phyloP scores from a whole-genome alignment of 2,888 invertebrate genomes.

The Adela reaumurella region DNA sequence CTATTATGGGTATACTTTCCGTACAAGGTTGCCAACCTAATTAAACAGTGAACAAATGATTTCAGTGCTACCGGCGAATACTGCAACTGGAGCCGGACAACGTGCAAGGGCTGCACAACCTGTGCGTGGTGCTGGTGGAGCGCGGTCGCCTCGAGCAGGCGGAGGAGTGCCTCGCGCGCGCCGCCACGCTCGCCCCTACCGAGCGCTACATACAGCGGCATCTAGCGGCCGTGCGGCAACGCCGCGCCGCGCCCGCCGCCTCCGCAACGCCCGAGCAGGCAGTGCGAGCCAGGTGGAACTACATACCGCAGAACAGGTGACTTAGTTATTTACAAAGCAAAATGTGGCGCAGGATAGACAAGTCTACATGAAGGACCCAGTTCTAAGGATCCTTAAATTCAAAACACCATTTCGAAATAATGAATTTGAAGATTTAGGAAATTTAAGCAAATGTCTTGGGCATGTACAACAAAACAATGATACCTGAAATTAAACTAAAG shows the following conservation, averaged over 20 bases:
- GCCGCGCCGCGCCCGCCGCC: constrained; percentile 37
- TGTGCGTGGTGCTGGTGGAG: constrained; percentile 95
- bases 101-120: constrained; percentile 91
- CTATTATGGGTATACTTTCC: no score
- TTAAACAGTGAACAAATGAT: no score
- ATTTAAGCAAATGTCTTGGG: no score
- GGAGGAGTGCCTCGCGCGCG: constrained; percentile 77
- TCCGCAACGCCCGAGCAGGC: constrained; percentile 17
- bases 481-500: no score
- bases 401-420: no score
- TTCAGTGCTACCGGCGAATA: constrained; percentile 86
- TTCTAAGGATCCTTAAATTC: no score
- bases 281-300: constrained; percentile 49
- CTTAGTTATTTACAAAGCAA: no score
- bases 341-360: no score
- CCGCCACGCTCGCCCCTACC: constrained; percentile 77
- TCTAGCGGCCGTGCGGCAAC: constrained; percentile 79
- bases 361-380: no score
- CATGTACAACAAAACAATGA: no score
- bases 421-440: no score
- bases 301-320: constrained; percentile 37
- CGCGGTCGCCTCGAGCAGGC: constrained; percentile 82
- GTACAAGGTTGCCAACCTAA: no score
- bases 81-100: constrained; percentile 84
- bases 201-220: constrained; percentile 91